A percentile compares a stretch with the other conserved stretches of the same genome.
Evolutionary conservation across 2,113 vertebrate genomes (phyloP).

Genomic region (Lophotis ruficrista): DNA sequence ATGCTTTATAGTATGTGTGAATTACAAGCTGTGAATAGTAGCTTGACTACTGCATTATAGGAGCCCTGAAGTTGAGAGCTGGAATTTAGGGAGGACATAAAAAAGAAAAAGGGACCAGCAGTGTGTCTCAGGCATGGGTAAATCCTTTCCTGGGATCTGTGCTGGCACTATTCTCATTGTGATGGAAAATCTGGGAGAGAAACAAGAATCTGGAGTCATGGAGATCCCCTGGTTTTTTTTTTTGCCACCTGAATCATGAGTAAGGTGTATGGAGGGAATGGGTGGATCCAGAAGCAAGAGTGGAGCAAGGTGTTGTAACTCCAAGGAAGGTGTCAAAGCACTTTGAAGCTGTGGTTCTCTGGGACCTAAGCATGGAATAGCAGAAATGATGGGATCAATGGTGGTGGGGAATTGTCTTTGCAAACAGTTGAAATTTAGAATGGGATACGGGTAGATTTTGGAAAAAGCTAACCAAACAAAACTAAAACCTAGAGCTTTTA

Average conservation of each 20-base stretch:
- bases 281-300: neutral
- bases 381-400: neutral
- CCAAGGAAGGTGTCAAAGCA: neutral
- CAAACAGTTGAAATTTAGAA: neutral
- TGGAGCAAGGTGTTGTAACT: neutral
- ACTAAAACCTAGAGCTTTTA: neutral
- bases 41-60: neutral
- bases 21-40: neutral
- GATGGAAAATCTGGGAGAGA: neutral
- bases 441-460: rapidly evolving
- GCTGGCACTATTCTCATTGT: neutral
- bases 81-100: neutral
- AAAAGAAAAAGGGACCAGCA: neutral
- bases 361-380: no score
- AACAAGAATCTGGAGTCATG: neutral
- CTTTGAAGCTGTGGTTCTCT: neutral
- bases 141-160: neutral
- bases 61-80: neutral
- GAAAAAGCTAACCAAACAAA: neutral
- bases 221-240: neutral
- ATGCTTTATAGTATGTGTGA: neutral
- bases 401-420: neutral
- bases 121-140: neutral
- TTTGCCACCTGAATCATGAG: rapidly evolving
- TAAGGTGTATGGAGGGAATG: rapidly evolving